Conservation (phyloP, 53 echinoderm and acorn worm genomes). For the Echinometra lucunter region DNA sequence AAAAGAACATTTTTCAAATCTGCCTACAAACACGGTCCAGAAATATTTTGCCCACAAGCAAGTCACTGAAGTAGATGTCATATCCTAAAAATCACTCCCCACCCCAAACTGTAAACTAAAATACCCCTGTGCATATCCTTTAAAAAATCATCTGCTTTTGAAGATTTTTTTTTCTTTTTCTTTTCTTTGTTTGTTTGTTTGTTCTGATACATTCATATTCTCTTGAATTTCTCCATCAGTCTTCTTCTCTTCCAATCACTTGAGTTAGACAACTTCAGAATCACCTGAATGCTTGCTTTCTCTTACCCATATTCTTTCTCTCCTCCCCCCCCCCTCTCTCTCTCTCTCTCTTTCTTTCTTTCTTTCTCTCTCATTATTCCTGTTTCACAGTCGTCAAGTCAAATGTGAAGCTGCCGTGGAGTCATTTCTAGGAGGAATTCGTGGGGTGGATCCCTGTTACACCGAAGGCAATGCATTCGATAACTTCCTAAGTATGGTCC, state of each 20-base stretch:
- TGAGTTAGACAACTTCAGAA: neutral
- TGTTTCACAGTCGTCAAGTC: neutral
- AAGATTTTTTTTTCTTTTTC: neutral
- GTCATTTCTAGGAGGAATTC: conserved; percentile 1
- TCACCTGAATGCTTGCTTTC: neutral
- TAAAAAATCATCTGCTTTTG: no score
- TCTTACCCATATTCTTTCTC: neutral
- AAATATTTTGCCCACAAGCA: no score
- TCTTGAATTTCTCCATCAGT: neutral
- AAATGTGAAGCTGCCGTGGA: neutral
- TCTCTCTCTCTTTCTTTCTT: neutral
- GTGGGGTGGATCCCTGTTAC: conserved; percentile 21
- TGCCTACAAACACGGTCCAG: no score
- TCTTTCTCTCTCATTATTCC: neutral
- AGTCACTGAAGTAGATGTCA: no score
- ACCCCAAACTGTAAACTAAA: no score
- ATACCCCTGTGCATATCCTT: no score
- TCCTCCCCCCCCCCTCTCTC: neutral
- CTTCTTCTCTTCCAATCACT: neutral
- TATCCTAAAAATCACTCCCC: no score
- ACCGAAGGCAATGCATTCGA: conserved; percentile 42
- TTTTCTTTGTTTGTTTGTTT: neutral
- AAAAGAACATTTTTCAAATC: no score
- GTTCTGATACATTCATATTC: neutral
- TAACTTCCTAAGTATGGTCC: conserved; percentile 35